Percentiles rank a stretch among this genome's conserved stretches.
Evolutionary conservation across 2,888 invertebrate genomes (phyloP).

Genomic region (Dasypogon diadema): DNA sequence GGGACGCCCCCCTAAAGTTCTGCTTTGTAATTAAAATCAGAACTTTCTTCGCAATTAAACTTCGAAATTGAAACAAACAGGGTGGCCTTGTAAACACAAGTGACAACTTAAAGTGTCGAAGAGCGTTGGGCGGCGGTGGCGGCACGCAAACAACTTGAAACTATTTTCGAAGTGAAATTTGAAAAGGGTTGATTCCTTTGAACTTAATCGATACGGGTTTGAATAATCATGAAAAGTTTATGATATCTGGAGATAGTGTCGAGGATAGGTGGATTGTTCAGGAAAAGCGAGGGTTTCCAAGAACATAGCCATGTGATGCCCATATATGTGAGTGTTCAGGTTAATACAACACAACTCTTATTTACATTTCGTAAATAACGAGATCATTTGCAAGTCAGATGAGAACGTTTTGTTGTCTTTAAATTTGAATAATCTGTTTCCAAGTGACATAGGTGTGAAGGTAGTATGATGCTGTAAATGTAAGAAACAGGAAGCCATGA

Average conservation of each 20-base stretch:
- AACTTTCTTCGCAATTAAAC: slow-evolving; percentile 47
- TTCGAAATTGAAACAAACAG: slow-evolving; percentile 46
- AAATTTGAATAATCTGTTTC: slow-evolving; percentile 35
- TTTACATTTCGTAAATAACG: slow-evolving; percentile 12
- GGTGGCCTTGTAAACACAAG: slow-evolving; percentile 36
- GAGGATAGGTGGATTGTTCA: not conserved
- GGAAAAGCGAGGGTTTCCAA: not conserved
- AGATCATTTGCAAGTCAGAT: slow-evolving; percentile 29
- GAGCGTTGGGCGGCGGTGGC: not conserved
- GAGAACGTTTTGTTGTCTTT: slow-evolving; percentile 1
- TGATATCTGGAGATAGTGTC: slow-evolving; percentile 11
- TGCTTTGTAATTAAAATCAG: slow-evolving; percentile 39
- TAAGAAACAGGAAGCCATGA: too few species aligned
- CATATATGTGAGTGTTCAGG: not conserved
- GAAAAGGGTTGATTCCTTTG: slow-evolving; percentile 38
- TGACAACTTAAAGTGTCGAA: slow-evolving; percentile 40
- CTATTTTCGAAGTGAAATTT: not conserved
- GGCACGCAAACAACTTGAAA: slow-evolving; percentile 9
- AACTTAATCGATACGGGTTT: slow-evolving; percentile 41
- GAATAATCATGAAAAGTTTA: slow-evolving; percentile 40
- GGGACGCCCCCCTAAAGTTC: not conserved
- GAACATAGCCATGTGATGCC: not conserved
- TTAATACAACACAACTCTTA: not conserved
- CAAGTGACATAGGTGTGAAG: too few species aligned
- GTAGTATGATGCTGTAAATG: too few species aligned